Evolutionary conservation across 2,113 vertebrate genomes (phyloP).

Genomic region (Vulpes vulpes): DNA sequence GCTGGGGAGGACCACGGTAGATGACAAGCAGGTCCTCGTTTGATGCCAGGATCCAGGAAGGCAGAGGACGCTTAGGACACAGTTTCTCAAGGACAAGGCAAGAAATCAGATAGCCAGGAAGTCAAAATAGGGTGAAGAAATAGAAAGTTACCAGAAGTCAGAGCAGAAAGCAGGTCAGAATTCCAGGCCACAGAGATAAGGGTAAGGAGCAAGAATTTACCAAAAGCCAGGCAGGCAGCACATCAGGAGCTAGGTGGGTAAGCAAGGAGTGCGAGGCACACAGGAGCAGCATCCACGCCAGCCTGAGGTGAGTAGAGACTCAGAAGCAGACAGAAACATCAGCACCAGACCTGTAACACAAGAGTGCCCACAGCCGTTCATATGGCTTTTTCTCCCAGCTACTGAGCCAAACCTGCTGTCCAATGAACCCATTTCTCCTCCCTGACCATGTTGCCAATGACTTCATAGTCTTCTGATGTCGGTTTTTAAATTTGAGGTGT

Average conservation of each 20-base stretch:
- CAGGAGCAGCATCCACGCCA: neutral
- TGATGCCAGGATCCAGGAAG: neutral
- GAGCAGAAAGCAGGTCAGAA: neutral
- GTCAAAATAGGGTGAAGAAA: conserved; percentile 2
- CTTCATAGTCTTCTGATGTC: neutral
- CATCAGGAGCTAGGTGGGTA: neutral
- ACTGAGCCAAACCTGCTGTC: neutral
- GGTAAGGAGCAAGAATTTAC: neutral
- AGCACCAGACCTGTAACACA: neutral
- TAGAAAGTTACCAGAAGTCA: neutral
- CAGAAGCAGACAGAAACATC: neutral
- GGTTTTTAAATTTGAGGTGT: neutral
- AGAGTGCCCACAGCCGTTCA: neutral
- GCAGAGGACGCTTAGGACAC: neutral
- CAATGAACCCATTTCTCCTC: neutral
- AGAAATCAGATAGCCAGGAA: neutral
- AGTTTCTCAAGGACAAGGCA: neutral
- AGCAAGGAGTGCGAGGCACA: neutral
- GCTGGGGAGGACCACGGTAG: neutral
- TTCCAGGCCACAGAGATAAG: neutral
- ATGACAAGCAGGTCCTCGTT: neutral
- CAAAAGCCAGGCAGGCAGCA: neutral
- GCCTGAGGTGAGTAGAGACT: accelerated
- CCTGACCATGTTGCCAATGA: neutral
- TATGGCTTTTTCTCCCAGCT: neutral